These are phyloP conservation scores for Aurelia sp. DNA, from an alignment of 30 jellyfish, hydroid and myxozoan genomes.

Conservation along the genomic window DNA sequence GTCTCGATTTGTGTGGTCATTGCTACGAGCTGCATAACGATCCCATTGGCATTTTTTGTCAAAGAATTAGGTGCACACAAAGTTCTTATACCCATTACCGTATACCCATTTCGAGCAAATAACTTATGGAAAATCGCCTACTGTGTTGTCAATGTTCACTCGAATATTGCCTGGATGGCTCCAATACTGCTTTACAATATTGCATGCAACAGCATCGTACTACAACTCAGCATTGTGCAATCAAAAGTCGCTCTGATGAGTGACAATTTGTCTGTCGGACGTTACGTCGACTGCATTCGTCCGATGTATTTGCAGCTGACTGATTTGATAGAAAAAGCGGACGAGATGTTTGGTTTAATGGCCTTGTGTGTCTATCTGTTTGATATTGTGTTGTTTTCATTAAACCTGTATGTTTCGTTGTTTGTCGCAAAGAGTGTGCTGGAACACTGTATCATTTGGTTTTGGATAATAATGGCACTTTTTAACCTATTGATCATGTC, in stretches of 20 bases:
- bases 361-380: constrained; percentile 38
- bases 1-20: not conserved
- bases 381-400: constrained; percentile 54
- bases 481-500: constrained; percentile 37
- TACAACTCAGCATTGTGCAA: constrained; percentile 28
- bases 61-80: not conserved
- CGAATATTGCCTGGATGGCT: constrained; percentile 26
- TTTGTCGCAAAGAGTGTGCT: constrained; percentile 11
- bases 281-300: constrained; percentile 35
- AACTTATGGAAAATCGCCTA: not conserved
- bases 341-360: constrained; percentile 52
- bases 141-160: not conserved
- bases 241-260: constrained; percentile 6
- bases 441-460: constrained; percentile 21
- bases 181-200: constrained; percentile 24
- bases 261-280: constrained; percentile 4
- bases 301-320: constrained; percentile 40
- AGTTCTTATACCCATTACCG: not conserved
- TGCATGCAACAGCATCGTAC: constrained; percentile 38
- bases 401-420: constrained; percentile 30
- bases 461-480: constrained; percentile 31
- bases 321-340: constrained; percentile 31
- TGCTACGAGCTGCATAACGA: not conserved
- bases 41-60: constrained; percentile 14
- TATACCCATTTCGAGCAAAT: constrained; percentile 10